Base-by-base conservation (phyloP, 2,113 vertebrate species). In the Thamnophis sirtalis region DNA sequence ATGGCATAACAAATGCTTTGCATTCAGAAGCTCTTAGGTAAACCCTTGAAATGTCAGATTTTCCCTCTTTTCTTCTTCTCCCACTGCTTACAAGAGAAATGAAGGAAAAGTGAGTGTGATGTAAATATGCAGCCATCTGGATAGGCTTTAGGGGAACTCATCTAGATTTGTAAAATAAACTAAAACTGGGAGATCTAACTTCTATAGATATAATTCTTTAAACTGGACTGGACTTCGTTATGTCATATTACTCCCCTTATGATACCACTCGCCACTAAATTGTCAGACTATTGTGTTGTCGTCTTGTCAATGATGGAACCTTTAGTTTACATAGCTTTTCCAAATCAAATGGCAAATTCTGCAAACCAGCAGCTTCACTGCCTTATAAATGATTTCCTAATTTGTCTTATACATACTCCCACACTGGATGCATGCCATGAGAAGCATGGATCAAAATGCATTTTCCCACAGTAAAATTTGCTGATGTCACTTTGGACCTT, bases 391-490 rank as follows among this genome's bases (percentile, higher is more conserved):
- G n/a, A 49, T 17, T 68, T 94, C 68, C 84, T 90, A 19, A 28
- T 93, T 88, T 92, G 90, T 89, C 58, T 92, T 94, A 95, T 26
- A 93, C 24, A 93, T 88, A 93, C 87, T 92, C 86, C 0, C 84
- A 9, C 9, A 58, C 10, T 93, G 63, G 60, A 91, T 54, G 15
- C 2, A 2, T 93, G 92, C 80, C 91, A 94, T 50, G 91, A 10
- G 43, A 94, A 94, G 94, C 86, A 92, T 13, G 26, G 51, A 22
- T 43, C 73, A 91, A 94, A 91, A 80, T 48, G 86, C 33, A 85
- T 56, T 92, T 93, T 95, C 56, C 87, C 90, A 93, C 53, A 80
- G 51, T 19, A 86, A 53, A 11, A 24, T 91, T 91, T 95, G 63
- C 21, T 96, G 86, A 92, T 88, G 33, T 91, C 92, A 89, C 33